phyloP scores from a whole-genome alignment of 2,797 vertebrate species.

The Pantherophis alleghaniensis region DNA sequence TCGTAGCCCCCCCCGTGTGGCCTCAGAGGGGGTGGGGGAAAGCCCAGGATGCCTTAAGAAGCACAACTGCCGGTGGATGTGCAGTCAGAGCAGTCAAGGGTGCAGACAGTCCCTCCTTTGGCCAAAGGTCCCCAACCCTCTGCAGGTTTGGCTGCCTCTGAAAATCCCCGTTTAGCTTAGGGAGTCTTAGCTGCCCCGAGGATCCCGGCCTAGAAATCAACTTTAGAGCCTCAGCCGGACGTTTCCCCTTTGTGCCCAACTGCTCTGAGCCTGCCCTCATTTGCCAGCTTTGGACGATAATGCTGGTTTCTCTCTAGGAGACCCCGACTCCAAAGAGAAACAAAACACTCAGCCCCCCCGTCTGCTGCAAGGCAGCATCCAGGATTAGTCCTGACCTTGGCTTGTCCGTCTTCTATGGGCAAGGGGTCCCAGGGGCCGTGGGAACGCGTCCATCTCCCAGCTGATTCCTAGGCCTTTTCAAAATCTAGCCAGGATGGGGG shows the following conservation, averaged over 20 bases:
- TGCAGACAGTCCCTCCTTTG: not conserved
- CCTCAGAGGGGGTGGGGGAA: not conserved
- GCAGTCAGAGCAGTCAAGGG: not conserved
- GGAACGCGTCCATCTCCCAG: not conserved
- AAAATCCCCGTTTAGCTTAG: not conserved
- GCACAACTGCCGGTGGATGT: not conserved
- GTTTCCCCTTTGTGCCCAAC: not conserved
- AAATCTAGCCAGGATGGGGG: not conserved
- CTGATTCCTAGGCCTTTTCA: not conserved
- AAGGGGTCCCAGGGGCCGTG: not conserved
- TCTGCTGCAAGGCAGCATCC: not conserved
- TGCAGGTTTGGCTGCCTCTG: not conserved
- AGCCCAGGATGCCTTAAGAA: not conserved
- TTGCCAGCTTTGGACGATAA: not conserved
- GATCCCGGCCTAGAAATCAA: not conserved
- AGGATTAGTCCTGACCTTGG: not conserved
- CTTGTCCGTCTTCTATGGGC: not conserved
- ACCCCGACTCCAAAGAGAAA: not conserved
- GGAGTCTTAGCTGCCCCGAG: not conserved
- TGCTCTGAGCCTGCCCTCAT: not conserved
- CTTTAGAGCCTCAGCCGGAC: not conserved
- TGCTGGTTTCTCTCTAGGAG: not conserved
- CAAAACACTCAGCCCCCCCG: not conserved
- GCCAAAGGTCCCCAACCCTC: not conserved
- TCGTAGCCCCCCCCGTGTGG: conserved; percentile 22